phyloP scores from a whole-genome alignment of 2,888 invertebrate species.

The Idaea biselata region DNA sequence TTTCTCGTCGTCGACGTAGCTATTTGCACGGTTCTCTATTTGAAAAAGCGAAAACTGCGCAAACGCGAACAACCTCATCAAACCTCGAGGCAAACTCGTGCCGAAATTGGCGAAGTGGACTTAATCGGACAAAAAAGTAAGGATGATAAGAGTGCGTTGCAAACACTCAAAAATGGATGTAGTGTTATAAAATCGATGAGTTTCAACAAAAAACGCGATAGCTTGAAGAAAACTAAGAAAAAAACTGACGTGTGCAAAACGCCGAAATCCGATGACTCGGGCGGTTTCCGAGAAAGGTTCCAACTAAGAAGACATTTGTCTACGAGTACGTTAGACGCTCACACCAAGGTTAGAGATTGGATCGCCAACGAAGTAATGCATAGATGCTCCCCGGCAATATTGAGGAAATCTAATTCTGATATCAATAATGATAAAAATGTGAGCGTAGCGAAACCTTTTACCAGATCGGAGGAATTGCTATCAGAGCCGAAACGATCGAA shows the following conservation, averaged over 20 bases:
- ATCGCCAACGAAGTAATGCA: conserved; percentile 89
- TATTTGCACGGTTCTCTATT: conserved; percentile 84
- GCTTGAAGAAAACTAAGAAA: conserved; percentile 71
- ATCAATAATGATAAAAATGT: conserved; percentile 53
- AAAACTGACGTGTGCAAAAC: conserved; percentile 79
- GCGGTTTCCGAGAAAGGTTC: conserved; percentile 81
- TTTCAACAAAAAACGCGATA: conserved; percentile 71
- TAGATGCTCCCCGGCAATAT: conserved; percentile 84
- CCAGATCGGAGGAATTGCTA: conserved; percentile 71
- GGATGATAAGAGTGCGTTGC: conserved; percentile 67
- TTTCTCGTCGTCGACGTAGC: conserved; percentile 87
- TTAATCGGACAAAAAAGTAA: conserved; percentile 72
- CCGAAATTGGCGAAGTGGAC: conserved; percentile 74
- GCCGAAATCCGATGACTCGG: conserved; percentile 78
- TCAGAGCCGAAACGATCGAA: conserved; percentile 55
- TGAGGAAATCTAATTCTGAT: conserved; percentile 76
- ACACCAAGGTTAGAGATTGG: conserved; percentile 93
- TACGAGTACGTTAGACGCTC: conserved; percentile 90
- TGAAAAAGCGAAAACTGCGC: conserved; percentile 82
- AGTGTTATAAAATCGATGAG: conserved; percentile 81
- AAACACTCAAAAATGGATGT: conserved; percentile 77
- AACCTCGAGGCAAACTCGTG: conserved; percentile 69
- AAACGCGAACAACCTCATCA: conserved; percentile 71
- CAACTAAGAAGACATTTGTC: conserved; percentile 87
- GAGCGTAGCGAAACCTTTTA: conserved; percentile 55